Percentiles rank a stretch among this genome's conserved stretches.
Conservation (phyloP, 2,888 invertebrate species). For the Selenia dentaria region DNA sequence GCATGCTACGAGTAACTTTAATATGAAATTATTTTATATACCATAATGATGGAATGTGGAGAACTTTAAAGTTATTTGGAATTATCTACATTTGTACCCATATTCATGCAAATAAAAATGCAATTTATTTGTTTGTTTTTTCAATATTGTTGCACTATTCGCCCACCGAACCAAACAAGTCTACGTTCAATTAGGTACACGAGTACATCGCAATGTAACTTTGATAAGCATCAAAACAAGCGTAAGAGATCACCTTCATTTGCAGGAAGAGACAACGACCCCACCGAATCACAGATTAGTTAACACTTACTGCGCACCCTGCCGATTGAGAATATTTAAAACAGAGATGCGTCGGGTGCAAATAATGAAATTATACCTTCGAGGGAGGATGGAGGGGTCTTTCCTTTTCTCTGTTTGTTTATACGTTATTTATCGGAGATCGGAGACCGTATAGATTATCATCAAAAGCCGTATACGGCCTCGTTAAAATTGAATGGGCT, state of each 20-base stretch:
- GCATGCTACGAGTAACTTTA: too few relatives aligned
- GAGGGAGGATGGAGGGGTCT: conserved; percentile 32
- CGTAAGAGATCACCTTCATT: conserved; percentile 13
- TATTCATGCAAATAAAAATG: too few relatives aligned
- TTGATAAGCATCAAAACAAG: neutral
- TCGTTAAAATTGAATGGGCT: conserved; percentile 66
- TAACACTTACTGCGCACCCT: neutral
- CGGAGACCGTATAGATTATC: conserved; percentile 65
- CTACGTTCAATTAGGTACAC: too few relatives aligned
- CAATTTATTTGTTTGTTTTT: too few relatives aligned
- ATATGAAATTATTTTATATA: too few relatives aligned
- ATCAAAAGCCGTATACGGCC: conserved; percentile 63
- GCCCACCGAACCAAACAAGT: too few relatives aligned
- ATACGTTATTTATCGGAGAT: conserved; percentile 41
- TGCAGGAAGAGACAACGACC: conserved; percentile 22
- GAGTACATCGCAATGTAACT: too few relatives aligned
- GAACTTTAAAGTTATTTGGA: too few relatives aligned
- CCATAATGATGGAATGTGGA: too few relatives aligned
- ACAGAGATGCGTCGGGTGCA: conserved; percentile 42
- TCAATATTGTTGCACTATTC: too few relatives aligned
- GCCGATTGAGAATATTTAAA: conserved; percentile 39
- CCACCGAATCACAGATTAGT: conserved; percentile 1
- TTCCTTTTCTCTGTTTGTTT: conserved; percentile 48
- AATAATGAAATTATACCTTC: conserved; percentile 52
- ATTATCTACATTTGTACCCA: too few relatives aligned